phyloP scores from a whole-genome alignment of 2,113 vertebrate species.

The Ardeotis arabs region DNA sequence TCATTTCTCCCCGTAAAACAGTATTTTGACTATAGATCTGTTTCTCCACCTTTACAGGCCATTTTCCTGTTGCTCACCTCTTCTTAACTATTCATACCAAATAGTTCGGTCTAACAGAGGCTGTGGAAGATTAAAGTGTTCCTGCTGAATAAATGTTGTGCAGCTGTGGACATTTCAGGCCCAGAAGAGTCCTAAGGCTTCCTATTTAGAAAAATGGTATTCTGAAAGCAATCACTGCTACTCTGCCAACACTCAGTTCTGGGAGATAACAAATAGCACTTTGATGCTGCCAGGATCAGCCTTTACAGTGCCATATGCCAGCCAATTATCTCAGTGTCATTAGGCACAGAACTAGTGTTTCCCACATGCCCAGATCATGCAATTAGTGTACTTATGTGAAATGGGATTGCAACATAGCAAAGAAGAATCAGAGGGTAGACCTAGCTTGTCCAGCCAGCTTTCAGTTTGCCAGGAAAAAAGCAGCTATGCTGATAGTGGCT shows the following conservation, averaged over 20 bases:
- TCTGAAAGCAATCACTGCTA: not conserved
- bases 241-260: constrained; percentile 3
- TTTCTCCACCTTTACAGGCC: not conserved
- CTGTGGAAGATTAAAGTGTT: not conserved
- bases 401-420: not conserved
- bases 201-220: constrained; percentile 16
- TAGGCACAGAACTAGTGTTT: constrained; percentile 32
- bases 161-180: not conserved
- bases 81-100: not conserved
- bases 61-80: not conserved
- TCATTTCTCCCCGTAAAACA: not conserved
- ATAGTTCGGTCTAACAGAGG: not conserved
- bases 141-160: not conserved
- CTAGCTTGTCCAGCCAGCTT: not conserved
- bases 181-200: constrained; percentile 6
- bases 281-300: not conserved
- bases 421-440: not conserved
- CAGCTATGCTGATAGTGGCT: not conserved
- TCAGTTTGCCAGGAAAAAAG: not conserved
- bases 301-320: constrained; percentile 27
- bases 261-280: not conserved
- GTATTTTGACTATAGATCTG: not conserved
- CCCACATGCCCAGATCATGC: not conserved
- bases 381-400: constrained; percentile 25
- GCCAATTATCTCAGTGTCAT: constrained; percentile 28